Base-by-base conservation (phyloP, 2,797 vertebrate genomes). In the Rhynchotus rufescens region DNA sequence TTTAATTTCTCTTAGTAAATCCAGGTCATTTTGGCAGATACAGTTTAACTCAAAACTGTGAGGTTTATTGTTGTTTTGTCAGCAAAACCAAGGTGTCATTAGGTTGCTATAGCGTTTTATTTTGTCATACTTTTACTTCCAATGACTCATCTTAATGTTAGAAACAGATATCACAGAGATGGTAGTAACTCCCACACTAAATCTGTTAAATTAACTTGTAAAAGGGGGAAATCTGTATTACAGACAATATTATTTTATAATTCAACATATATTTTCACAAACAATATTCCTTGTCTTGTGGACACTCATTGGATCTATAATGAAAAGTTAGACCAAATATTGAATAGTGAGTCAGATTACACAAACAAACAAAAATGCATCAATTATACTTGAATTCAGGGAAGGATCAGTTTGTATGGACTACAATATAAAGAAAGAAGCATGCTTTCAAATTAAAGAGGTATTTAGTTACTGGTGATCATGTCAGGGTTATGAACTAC, bases 1-100 rank as follows among this genome's bases (percentile, higher is more conserved):
- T 65, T 95, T 92, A 88, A 95, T 95, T 95, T 89, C 42, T 84
- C 80, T 77, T 91, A 86, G 62, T 86, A 95, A 95, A 71, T 90
- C 91, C 73, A 80, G 75, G 65, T 93, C 92, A 38, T 61, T 96
- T 95, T 95, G 86, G 77, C 86, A 95, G 78, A 34, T 32, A 84
- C 12, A 62, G 59, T 90, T 94, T 93, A 89, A 88, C 84, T 92
- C 86, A 87, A 93, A 93, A 73, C 65, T 91, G 26, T 85, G 65
- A 88, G 40, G 75, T 82, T 80, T 68, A 57, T 19, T 84, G 44
- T 64, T 88, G 51, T 87, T 82, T 68, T 57, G 67, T 71, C 57
- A 95, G 42, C 47, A 89, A 68, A 92, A 95, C 61, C 21, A 77
- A 89, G 62, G 28, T 74, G 77, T 21, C 80, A 92, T 45, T 38